A percentile compares a stretch with the other conserved stretches of the same genome.
These are phyloP conservation scores for Crocuta crocuta DNA, from an alignment of 2,113 vertebrate genomes.

Conservation along the genomic window DNA sequence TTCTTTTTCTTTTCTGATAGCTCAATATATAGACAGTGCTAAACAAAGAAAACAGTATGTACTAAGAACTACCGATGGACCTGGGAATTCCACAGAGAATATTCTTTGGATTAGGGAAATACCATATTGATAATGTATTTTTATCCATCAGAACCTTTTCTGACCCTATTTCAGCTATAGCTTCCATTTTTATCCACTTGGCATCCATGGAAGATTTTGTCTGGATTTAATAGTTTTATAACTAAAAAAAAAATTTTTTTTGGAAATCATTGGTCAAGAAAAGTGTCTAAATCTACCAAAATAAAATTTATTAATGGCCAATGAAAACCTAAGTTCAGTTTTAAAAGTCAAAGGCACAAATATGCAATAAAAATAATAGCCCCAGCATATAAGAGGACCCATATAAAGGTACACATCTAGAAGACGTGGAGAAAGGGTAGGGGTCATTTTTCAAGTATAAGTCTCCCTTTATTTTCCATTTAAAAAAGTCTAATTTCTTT, in stretches of 20 bases:
- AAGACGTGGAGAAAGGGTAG: not conserved
- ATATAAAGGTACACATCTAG: not conserved
- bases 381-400: not conserved
- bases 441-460: not conserved
- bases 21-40: not conserved
- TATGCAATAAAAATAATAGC: not conserved
- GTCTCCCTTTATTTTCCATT: not conserved
- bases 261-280: slow-evolving; percentile 16
- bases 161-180: not conserved
- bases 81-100: not conserved
- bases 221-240: not conserved
- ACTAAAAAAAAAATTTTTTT: not conserved
- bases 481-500: not conserved
- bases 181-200: slow-evolving; percentile 24
- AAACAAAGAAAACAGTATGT: slow-evolving; percentile 29
- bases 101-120: not conserved
- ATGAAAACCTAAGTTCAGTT: slow-evolving; percentile 5
- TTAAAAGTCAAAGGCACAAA: not conserved
- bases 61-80: not conserved
- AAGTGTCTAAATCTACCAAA: slow-evolving; percentile 37
- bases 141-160: not conserved
- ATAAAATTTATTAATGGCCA: slow-evolving; percentile 37
- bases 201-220: not conserved
- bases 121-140: not conserved
- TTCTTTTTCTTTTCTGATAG: not conserved